Conservation (phyloP, 2,113 vertebrate genomes). For the Rhinogobius similis region DNA sequence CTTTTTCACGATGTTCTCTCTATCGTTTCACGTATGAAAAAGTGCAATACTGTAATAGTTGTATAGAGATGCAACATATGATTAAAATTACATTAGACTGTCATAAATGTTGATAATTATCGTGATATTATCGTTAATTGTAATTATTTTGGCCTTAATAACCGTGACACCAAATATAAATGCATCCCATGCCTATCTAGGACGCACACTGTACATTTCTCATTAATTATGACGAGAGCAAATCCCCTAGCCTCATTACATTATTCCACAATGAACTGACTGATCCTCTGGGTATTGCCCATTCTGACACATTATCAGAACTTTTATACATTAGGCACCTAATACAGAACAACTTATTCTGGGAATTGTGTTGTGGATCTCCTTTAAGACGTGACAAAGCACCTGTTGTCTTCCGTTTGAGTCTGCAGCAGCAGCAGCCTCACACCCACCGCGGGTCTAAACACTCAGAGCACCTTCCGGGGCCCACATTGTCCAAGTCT, state of each 20-base stretch:
- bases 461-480: conserved; percentile 18
- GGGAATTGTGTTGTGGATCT: conserved; percentile 18
- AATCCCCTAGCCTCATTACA: not conserved
- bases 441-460: conserved; percentile 28
- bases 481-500: conserved; percentile 28
- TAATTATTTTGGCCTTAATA: no score
- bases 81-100: no score
- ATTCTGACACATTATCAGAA: not conserved
- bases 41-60: no score
- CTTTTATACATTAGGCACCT: not conserved
- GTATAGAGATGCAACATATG: no score
- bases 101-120: no score
- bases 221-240: not conserved
- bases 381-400: conserved; percentile 39
- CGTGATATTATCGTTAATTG: no score
- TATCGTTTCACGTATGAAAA: no score
- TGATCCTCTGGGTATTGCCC: not conserved
- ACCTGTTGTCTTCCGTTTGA: conserved; percentile 57
- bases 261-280: not conserved
- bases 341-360: not conserved
- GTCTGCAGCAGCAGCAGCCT: conserved; percentile 45
- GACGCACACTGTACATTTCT: not conserved
- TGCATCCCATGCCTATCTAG: no score
- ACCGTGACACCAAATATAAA: no score
- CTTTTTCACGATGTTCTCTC: no score